Base-by-base conservation (phyloP, 2,797 vertebrate species). In the Muscicapa striata region DNA sequence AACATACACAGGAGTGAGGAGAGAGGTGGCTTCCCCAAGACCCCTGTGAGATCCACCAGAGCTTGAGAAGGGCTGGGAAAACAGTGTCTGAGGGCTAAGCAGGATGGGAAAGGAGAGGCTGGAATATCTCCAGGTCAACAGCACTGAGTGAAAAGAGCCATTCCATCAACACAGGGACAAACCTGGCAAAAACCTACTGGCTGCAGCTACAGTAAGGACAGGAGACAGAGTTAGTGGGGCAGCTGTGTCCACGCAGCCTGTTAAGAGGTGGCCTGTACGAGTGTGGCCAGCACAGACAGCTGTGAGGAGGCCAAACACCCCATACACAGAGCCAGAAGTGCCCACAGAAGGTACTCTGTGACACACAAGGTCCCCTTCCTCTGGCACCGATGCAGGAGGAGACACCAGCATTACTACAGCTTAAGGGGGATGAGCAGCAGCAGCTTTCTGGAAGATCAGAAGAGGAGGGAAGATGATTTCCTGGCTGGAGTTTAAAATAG, bases 1-100 rank as follows among this genome's bases (percentile, higher is more conserved):
- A 98, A 97, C 95, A 98, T 95, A 98, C 95, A 97, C 9, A 96
- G 80, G 83, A 95, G 68, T 96, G 93, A 97, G 95, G 96, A 89
- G 70, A 95, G 54, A 92, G 80, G 73, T 1, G 7, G 69, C 74
- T 88, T 92, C 73, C 81, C 77, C 66, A 3, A 73, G 52, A 92
- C 48, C 87, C 91, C 48, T 36, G 18, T 4, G 49, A 67, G 73
- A 85, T 93, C 91, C 51, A 74, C 61, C 84, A 58, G 76, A 61
- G 85, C 89, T 93, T 9, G 5, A 78, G 66, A 72, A 89, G 59
- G 70, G 77, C 78, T 88, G 84, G 76, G 74, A 82, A 90, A 92
- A 70, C 6, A 7, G 51, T 20, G 68, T 51, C 58, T 6, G 4
- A 88, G 83, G 61, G 59, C 74, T 61, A 90, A 84, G 77, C 13